phyloP scores from a whole-genome alignment of 2,888 invertebrate species.

The Ischnura elegans region DNA sequence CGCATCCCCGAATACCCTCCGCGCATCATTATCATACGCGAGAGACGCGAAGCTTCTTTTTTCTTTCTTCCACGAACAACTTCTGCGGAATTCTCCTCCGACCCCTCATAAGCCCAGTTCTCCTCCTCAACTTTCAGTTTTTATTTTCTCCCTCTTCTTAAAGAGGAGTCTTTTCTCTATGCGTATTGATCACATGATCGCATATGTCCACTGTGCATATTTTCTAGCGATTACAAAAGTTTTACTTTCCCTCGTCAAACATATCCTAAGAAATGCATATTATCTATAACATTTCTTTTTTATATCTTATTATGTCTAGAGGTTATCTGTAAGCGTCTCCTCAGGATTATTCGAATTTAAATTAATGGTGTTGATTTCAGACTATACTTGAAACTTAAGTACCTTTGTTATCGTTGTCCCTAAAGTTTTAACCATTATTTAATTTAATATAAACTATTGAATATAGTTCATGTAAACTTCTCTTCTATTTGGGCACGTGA shows the following conservation, averaged over 20 bases:
- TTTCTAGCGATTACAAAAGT: not conserved
- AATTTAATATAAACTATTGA: too few relatives aligned
- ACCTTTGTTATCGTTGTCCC: too few relatives aligned
- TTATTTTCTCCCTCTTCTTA: not conserved
- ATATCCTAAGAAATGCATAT: too few relatives aligned
- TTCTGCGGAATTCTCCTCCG: not conserved
- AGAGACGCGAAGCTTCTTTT: not conserved
- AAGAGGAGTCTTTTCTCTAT: not conserved
- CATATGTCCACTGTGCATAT: slow-evolving; percentile 6
- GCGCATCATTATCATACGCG: slow-evolving; percentile 42
- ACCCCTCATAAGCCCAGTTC: not conserved
- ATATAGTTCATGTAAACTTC: too few relatives aligned
- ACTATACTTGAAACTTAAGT: too few relatives aligned
- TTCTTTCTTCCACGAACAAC: not conserved
- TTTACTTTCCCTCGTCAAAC: not conserved
- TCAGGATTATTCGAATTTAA: too few relatives aligned
- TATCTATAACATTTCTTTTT: too few relatives aligned
- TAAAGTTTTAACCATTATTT: too few relatives aligned
- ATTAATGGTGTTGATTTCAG: too few relatives aligned
- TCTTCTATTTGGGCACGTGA: too few relatives aligned
- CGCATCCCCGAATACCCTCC: not conserved
- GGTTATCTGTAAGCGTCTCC: too few relatives aligned
- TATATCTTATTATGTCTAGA: too few relatives aligned
- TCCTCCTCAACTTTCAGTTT: not conserved
- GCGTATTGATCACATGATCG: slow-evolving; percentile 27